Base-by-base conservation (phyloP, 2,888 invertebrate genomes). In the Cyclophora punctaria region DNA sequence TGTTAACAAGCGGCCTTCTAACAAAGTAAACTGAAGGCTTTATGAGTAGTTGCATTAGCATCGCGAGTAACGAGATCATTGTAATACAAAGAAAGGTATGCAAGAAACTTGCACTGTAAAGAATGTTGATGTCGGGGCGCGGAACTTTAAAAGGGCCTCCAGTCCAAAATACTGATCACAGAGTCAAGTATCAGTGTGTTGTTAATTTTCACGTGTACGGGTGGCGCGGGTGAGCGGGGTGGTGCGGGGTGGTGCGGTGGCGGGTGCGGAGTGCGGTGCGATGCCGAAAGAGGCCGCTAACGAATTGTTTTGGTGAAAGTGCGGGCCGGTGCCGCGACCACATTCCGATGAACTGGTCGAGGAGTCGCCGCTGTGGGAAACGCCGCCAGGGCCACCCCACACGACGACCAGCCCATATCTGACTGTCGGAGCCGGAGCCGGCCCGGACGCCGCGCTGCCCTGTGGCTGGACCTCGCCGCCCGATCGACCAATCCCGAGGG, bases 291-390 rank as follows among this genome's bases (percentile, higher is more conserved):
- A 84, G 85, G 82, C 83, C 83, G 83, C 85, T 82, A 86, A 86
- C 87, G 87, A 88, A 88, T 85, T 86, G 87, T 87, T 88, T 87
- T 88, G 88, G 89, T 89, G 89, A 89, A 89, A 88, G 89, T 88
- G 82, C 86, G 85, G 81, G 79, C 83, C 85, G 81, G 78, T 81
- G 84, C 83, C 82, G 80, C 82, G 85, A 86, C 86, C 89, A 87
- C 85, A 87, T 87, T 88, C 88, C 88, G 71, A 83, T 67, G 85
- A 84, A 85, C 87, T 85, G 87, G 87, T 87, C 86, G 86, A 78
- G 77, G 80, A 78, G 81, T 79, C 78, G 80, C 75, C 78, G 83
- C 87, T 90, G 90, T 90, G 90, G 90, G 90, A 90, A 89, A 79
- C 80, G 82, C 82, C 80, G 80, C 75, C 80, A 74, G 79, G 77